Evolutionary conservation across 2,888 invertebrate genomes (phyloP), one percentile per base, ranked within the genome.

Genomic region (Desoria tigrina): DNA sequence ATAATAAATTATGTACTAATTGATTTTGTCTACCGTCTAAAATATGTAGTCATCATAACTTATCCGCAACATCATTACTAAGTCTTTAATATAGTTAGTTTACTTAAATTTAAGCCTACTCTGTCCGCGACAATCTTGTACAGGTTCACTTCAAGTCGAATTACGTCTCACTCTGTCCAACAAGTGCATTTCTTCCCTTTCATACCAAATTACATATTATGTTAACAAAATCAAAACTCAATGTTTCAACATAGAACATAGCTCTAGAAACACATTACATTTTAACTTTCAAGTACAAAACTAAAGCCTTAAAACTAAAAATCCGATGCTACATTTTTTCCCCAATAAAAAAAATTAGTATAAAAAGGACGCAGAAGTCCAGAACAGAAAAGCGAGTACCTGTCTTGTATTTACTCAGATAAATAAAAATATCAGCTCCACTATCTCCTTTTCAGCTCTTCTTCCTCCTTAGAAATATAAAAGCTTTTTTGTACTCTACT

Each of bases 401-500:
- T 7, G 14, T 21, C 49, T 21, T 23, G 51, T 49, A 51, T 54
- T 54, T 54, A 16, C 54, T 54, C 26, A 11, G 11, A 32, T 4
- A 4, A 32, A 32, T 4, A 32, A 32, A 32, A 32, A 11, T 11
- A 32, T 45, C 45, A 18, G 18, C n/a, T 6, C 6, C 9, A 9
- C 45, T 45, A 45, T 45, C 45, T 45, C 4, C 4, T 45, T n/a
- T 45, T 9, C 45, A 16, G 16, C 9, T 45, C 45, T 45, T 45
- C 45, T n/a, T 45, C 21, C 45, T 9, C n/a, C 45, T 45, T 4
- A 45, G 21, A 16, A 6, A 18, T 21, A 45, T 51, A 51, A 51
- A 51, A 51, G 51, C 51, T 51, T 51, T 51, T 18, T 26, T 51
- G 32, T 32, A 32, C 32, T 11, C 32, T 7, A 4, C 32, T 32